Evolutionary conservation across 1,140 invertebrate species (phyloP).

Genomic region (Trissolcus basalis): DNA sequence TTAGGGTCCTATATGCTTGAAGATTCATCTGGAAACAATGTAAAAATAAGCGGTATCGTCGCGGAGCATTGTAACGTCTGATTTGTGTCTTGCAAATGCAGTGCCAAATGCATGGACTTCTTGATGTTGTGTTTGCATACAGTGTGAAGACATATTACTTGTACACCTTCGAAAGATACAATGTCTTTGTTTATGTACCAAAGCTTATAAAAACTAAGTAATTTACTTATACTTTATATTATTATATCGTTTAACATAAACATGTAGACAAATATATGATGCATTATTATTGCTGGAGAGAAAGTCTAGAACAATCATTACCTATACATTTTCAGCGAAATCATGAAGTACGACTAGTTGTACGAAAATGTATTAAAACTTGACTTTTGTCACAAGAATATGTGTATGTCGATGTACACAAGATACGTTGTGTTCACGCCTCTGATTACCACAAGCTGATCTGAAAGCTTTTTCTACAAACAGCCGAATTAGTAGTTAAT

Average conservation of each 20-base stretch:
- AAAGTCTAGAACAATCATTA: too few relatives aligned
- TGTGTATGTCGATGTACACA: too few relatives aligned
- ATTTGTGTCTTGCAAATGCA: slow-evolving; percentile 28
- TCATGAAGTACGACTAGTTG: too few relatives aligned
- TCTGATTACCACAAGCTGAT: too few relatives aligned
- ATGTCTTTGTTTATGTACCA: slow-evolving; percentile 76
- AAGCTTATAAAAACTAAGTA: slow-evolving; percentile 75
- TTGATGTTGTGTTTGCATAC: slow-evolving; percentile 54
- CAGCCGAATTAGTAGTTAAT: too few relatives aligned
- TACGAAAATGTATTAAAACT: too few relatives aligned
- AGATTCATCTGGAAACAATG: too few relatives aligned
- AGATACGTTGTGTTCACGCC: too few relatives aligned
- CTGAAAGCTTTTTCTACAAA: too few relatives aligned
- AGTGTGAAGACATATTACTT: slow-evolving; percentile 52
- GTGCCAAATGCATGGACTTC: slow-evolving; percentile 58
- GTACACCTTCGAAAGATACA: slow-evolving; percentile 55
- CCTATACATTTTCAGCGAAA: too few relatives aligned
- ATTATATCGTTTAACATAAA: slow-evolving; percentile 74
- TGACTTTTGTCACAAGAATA: too few relatives aligned
- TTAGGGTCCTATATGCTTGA: too few relatives aligned
- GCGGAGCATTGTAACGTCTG: slow-evolving; percentile 20
- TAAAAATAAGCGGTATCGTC: not conserved
- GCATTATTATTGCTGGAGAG: slow-evolving; percentile 54
- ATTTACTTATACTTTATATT: slow-evolving; percentile 74
- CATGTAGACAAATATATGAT: slow-evolving; percentile 66